Conservation (phyloP, 30 jellyfish, hydroid and myxozoan genomes). For the Aurelia aurita complex sp. Pacific region DNA sequence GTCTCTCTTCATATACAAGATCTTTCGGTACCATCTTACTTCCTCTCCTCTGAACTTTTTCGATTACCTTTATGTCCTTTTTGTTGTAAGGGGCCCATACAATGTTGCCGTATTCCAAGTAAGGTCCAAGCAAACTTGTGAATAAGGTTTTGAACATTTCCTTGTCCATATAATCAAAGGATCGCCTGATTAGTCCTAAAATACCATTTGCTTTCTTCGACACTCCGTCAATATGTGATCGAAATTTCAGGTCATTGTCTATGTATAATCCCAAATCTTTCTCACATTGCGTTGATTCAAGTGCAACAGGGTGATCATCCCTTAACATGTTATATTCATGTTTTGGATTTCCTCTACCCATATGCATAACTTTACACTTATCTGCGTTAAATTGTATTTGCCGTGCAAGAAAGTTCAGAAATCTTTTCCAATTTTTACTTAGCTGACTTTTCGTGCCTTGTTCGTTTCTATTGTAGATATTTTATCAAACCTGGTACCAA, state of each 20-base stretch:
- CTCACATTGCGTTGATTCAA: no score
- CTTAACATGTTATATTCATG: conserved; percentile 4
- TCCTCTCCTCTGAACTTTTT: conserved; percentile 55
- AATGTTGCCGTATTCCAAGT: conserved; percentile 54
- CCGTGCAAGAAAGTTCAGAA: no score
- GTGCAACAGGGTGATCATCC: no score
- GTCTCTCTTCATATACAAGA: conserved; percentile 40
- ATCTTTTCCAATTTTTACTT: no score
- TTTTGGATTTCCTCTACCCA: conserved; percentile 47
- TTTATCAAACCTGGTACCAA: no score
- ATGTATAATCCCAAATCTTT: conserved; percentile 19
- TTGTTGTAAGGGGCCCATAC: conserved; percentile 62
- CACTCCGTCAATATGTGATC: conserved; percentile 23
- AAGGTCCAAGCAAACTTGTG: conserved; percentile 47
- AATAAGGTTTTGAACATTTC: conserved; percentile 7
- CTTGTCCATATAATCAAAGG: neutral
- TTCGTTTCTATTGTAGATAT: no score
- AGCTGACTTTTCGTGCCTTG: no score
- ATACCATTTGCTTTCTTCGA: conserved; percentile 31
- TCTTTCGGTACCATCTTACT: conserved; percentile 53
- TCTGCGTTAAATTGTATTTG: no score
- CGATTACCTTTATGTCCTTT: conserved; percentile 7
- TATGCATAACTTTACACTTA: neutral
- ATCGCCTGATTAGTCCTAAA: conserved; percentile 40
- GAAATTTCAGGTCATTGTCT: conserved; percentile 18